These are phyloP conservation scores for Festucalex cinctus DNA, from an alignment of 2,113 vertebrate species.

Conservation along the genomic window DNA sequence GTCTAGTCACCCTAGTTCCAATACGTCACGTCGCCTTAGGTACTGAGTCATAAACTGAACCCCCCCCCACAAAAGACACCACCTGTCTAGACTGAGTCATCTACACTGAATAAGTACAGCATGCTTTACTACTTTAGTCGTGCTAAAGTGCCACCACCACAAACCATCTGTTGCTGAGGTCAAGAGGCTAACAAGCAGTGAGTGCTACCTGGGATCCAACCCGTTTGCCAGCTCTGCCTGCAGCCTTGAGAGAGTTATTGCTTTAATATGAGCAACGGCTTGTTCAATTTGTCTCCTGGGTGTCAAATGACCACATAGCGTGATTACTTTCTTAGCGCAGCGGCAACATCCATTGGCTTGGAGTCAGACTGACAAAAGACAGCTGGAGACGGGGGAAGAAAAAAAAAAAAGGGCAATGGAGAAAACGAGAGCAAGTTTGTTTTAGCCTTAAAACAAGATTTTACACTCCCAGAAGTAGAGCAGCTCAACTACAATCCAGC, in stretches of 20 bases:
- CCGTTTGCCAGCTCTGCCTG: slow-evolving; percentile 12
- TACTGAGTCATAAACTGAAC: no score
- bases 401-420: slow-evolving; percentile 9
- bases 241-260: slow-evolving; percentile 60
- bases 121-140: background rate
- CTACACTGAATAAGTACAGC: background rate
- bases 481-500: slow-evolving; percentile 15
- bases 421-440: slow-evolving; percentile 13
- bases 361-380: slow-evolving; percentile 27
- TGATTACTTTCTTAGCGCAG: slow-evolving; percentile 63
- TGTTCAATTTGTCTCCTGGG: slow-evolving; percentile 63
- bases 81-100: background rate
- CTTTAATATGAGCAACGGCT: slow-evolving; percentile 69
- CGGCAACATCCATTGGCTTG: slow-evolving; percentile 62
- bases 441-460: slow-evolving; percentile 38
- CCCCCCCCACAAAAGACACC: no score
- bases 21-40: no score
- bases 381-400: slow-evolving; percentile 17
- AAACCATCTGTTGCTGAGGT: slow-evolving; percentile 46
- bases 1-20: no score
- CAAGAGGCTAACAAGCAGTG: slow-evolving; percentile 41
- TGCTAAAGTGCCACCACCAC: slow-evolving; percentile 34
- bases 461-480: slow-evolving; percentile 3
- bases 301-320: slow-evolving; percentile 49
- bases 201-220: slow-evolving; percentile 17